Percentiles rank a stretch among this genome's conserved stretches.
These are phyloP conservation scores for Melipona quadrifasciata DNA, from an alignment of 1,140 invertebrate species.

Conservation along the genomic window DNA sequence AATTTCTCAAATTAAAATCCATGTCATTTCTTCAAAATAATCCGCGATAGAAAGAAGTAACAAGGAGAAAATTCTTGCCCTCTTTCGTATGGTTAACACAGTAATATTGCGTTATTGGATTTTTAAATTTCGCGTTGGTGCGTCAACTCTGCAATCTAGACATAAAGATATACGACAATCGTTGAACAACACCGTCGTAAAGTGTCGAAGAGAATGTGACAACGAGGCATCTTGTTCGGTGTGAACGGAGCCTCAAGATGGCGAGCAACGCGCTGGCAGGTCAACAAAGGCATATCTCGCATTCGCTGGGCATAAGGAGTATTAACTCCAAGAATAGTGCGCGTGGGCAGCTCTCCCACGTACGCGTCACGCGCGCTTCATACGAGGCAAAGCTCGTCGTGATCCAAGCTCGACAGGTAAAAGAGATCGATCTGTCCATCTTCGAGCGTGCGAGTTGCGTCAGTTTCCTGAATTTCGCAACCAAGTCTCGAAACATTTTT, in stretches of 20 bases:
- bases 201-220: neutral
- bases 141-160: no score
- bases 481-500: no score
- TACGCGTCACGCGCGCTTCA: conserved; percentile 58
- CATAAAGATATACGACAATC: neutral
- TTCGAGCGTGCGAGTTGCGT: neutral
- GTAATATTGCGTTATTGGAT: no score
- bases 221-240: neutral
- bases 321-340: conserved; percentile 76
- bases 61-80: no score
- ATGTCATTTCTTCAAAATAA: no score
- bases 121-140: no score
- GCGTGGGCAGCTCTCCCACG: conserved; percentile 71
- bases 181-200: neutral
- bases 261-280: conserved; percentile 58
- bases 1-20: no score
- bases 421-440: neutral
- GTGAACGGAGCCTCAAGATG: conserved; percentile 48
- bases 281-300: conserved; percentile 76
- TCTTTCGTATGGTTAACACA: no score
- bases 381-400: conserved; percentile 3
- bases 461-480: neutral
- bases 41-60: no score
- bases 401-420: conserved; percentile 29
- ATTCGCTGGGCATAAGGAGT: conserved; percentile 71